Evolutionary conservation across 2,113 vertebrate species (phyloP).

Genomic region (Aptenodytes forsteri): DNA sequence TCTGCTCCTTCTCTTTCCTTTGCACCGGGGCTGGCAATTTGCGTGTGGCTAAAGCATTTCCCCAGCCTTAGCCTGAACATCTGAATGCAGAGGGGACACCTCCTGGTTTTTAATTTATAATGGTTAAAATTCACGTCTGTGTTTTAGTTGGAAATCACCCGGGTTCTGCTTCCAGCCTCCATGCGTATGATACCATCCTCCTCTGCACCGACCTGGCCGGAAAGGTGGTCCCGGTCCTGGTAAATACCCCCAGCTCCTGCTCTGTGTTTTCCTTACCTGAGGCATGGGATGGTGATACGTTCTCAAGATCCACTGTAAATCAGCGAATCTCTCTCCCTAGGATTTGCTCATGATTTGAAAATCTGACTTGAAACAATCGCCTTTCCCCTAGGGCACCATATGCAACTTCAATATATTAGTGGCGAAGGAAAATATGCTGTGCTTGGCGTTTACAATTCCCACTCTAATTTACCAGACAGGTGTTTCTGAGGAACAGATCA

Average conservation of each 20-base stretch:
- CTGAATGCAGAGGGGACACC: background rate
- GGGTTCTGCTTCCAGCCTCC: background rate
- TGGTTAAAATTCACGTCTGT: background rate
- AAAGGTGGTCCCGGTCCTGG: background rate
- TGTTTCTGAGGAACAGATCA: constrained; percentile 60
- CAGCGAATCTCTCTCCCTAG: constrained; percentile 43
- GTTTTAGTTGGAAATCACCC: background rate
- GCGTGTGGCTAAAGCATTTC: background rate
- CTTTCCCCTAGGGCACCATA: constrained; percentile 50
- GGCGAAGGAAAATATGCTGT: constrained; percentile 61
- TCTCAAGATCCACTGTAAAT: constrained; percentile 41
- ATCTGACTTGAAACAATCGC: constrained; percentile 59
- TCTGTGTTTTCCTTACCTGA: background rate
- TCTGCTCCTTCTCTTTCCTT: background rate
- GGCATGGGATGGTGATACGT: background rate
- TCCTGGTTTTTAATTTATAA: background rate
- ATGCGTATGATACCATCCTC: fast-evolving
- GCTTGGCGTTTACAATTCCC: constrained; percentile 60
- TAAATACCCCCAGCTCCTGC: background rate
- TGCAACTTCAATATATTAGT: constrained; percentile 57
- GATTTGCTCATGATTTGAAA: constrained; percentile 63
- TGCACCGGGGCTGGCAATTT: background rate
- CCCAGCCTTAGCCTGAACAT: background rate
- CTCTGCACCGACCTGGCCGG: background rate
- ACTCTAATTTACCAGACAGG: constrained; percentile 54